A percentile compares a stretch with the other conserved stretches of the same genome.
Evolutionary conservation across 2,888 invertebrate species (phyloP).

Genomic region (Ptilodon capucinus): DNA sequence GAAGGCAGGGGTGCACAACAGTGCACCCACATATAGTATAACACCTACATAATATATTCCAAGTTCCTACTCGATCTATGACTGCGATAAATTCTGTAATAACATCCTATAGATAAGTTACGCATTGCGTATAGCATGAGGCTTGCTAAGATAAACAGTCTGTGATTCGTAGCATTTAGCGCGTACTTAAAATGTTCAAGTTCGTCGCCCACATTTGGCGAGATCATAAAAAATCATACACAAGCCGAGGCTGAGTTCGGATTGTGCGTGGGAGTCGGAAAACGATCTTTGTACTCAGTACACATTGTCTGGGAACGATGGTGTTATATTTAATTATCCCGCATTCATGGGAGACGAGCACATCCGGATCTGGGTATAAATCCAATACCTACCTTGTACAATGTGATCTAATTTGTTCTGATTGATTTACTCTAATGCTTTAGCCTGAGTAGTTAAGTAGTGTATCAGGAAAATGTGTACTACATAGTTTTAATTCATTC

Average conservation of each 20-base stretch:
- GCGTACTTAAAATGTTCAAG: slow-evolving; percentile 11
- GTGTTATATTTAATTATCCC: background rate
- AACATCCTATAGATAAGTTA: background rate
- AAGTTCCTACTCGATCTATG: too few species aligned
- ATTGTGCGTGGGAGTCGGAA: slow-evolving; percentile 23
- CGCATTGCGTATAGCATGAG: background rate
- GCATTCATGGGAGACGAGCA: background rate
- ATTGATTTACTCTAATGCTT: too few species aligned
- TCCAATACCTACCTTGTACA: too few species aligned
- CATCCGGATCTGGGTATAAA: background rate
- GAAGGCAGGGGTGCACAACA: too few species aligned
- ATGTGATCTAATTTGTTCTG: too few species aligned
- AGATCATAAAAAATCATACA: slow-evolving; percentile 28
- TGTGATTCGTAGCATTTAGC: slow-evolving; percentile 4
- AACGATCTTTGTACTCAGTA: background rate
- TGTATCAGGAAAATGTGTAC: too few species aligned
- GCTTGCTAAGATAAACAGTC: background rate
- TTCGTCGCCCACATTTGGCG: slow-evolving; percentile 27
- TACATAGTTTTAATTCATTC: too few species aligned
- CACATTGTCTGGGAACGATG: background rate
- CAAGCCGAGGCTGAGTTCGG: slow-evolving; percentile 17
- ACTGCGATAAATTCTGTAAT: too few species aligned
- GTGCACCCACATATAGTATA: too few species aligned
- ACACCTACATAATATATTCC: too few species aligned
- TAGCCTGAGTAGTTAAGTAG: too few species aligned